Evolutionary conservation across 2,113 vertebrate species (phyloP), one percentile per base, ranked within the genome.

Genomic region (Pipra filicauda): DNA sequence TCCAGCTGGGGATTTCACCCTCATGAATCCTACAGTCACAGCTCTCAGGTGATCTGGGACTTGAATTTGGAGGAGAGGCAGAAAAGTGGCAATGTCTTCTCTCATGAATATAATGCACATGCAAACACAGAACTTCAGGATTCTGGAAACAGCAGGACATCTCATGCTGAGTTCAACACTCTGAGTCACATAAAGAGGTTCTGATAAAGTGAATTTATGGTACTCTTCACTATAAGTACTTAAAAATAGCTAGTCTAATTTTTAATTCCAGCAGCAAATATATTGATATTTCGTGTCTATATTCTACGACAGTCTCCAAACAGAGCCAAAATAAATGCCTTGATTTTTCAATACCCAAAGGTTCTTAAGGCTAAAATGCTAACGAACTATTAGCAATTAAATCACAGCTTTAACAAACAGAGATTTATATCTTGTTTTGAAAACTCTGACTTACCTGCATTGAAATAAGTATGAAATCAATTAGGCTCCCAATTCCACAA

Each of bases 381-480:
- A 80, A 77, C 51, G 43, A 80, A 83, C 35, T 83, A 43, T 59
- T 74, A 59, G 41, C 22, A 72, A 94, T 66, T 43, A 85, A 93
- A 93, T 52, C 8, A 82, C 76, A 91, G 31, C 46, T 82, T 79
- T 55, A 41, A 80, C 33, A 87, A 61, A 13, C 44, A 43, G 27
- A 55, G 43, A 64, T 43, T 31, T 82, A 12, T 18, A 67, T 11
- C 39, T 70, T 77, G 27, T 48, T 83, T 75, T 61, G 41, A 95
- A 80, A 95, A 37, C 43, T 65, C 17, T 62, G 80, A 95, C 98
- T 98, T 96, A 99, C 99, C 99, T 99, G 99, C 99, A 99, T 99
- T 94, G 99, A 99, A 97, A 99, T 99, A 91, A 99, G 97, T 94
- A 99, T 98, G 97, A 99, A 99, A 97, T 99, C 99, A 93, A 99